phyloP scores from a whole-genome alignment of 2,113 vertebrate genomes.

The Chionis minor region DNA sequence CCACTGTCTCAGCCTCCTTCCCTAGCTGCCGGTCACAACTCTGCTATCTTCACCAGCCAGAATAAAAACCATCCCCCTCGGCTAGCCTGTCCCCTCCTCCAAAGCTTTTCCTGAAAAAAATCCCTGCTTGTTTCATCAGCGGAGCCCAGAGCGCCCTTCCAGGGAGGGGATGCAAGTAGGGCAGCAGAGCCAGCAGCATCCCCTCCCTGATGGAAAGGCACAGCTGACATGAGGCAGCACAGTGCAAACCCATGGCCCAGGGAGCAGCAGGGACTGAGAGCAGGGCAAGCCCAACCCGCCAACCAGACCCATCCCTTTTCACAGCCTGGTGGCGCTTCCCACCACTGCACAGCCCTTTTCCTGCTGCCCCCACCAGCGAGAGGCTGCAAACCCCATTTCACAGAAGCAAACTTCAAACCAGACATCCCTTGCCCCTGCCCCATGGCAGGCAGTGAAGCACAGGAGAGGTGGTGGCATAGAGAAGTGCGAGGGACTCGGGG shows the following conservation, averaged over 20 bases:
- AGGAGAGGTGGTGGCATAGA: background rate
- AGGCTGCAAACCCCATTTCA: background rate
- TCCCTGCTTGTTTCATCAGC: background rate
- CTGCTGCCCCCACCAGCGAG: accelerated
- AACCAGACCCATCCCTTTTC: background rate
- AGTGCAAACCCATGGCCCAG: background rate
- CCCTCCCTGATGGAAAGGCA: background rate
- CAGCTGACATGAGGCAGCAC: background rate
- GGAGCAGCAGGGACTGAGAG: background rate
- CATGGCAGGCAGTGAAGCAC: background rate
- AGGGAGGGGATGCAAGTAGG: background rate
- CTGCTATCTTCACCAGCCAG: background rate
- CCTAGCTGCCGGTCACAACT: background rate
- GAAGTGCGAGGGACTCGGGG: accelerated
- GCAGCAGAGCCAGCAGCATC: background rate
- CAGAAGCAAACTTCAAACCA: background rate
- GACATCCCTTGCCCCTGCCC: background rate
- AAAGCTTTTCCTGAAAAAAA: background rate
- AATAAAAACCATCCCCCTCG: background rate
- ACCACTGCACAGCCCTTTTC: background rate
- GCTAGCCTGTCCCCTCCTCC: background rate
- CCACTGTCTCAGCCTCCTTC: background rate
- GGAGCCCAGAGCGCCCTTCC: background rate
- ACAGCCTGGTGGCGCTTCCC: background rate
- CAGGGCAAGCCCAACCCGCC: background rate